phyloP scores from a whole-genome alignment of 2,113 vertebrate species.

The Nycticebus coucang region DNA sequence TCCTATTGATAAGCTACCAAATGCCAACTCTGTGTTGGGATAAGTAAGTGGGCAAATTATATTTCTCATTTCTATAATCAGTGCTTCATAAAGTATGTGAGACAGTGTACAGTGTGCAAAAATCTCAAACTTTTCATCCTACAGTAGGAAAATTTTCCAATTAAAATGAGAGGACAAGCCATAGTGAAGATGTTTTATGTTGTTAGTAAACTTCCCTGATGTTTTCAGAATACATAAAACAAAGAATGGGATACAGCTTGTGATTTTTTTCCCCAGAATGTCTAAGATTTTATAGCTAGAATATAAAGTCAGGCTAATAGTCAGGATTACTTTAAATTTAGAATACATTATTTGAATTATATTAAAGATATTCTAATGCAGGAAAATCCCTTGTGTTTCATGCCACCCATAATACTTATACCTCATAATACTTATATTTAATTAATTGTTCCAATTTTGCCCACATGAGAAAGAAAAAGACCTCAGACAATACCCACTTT shows the following conservation, averaged over 20 bases:
- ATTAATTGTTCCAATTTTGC: not conserved
- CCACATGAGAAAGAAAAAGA: not conserved
- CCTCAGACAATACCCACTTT: not conserved
- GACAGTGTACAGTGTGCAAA: not conserved
- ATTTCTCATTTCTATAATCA: not conserved
- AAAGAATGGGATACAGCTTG: not conserved
- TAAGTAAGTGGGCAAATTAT: not conserved
- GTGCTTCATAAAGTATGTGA: not conserved
- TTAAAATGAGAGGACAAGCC: not conserved
- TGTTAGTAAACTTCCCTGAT: not conserved
- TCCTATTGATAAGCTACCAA: not conserved
- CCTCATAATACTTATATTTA: not conserved
- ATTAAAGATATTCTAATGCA: not conserved
- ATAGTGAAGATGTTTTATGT: not conserved
- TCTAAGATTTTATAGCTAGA: not conserved
- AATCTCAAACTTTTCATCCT: not conserved
- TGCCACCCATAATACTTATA: not conserved
- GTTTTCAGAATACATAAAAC: not conserved
- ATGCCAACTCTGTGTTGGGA: not conserved
- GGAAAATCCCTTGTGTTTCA: not conserved
- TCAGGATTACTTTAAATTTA: not conserved
- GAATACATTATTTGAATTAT: not conserved
- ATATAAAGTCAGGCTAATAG: not conserved
- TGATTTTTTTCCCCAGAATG: not conserved
- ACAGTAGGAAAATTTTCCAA: not conserved